Conservation (phyloP, 2,797 vertebrate genomes). For the Sebastes iracundus region DNA sequence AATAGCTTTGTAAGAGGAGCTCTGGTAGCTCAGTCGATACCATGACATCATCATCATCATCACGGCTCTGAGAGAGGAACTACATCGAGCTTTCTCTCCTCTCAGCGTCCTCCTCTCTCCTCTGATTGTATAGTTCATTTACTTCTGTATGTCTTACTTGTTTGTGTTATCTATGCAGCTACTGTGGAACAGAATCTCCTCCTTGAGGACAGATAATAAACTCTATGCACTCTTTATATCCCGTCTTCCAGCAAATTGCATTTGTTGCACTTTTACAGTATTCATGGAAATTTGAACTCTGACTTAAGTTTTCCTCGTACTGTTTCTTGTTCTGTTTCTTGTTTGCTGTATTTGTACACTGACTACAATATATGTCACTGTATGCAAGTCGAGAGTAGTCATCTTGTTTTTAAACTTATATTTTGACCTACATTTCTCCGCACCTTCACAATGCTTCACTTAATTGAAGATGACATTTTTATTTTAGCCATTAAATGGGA, state of each 20-base stretch:
- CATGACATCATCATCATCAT: not conserved
- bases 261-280: not conserved
- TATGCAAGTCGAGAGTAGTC: not conserved
- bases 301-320: not conserved
- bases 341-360: not conserved
- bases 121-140: not conserved
- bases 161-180: not conserved
- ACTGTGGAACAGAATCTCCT: not conserved
- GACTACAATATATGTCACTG: not conserved
- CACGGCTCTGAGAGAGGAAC: not conserved
- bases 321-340: not conserved
- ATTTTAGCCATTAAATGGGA: no score
- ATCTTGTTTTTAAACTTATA: not conserved
- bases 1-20: not conserved
- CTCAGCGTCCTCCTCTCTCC: not conserved
- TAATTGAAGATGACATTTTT: not conserved
- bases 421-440: not conserved
- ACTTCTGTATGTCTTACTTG: not conserved
- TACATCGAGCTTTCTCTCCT: not conserved
- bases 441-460: not conserved
- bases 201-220: not conserved
- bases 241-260: not conserved
- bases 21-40: not conserved
- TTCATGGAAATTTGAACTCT: not conserved
- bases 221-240: not conserved